These are phyloP conservation scores for Muntiacus reevesi DNA, from an alignment of 2,113 vertebrate genomes.

Conservation along the genomic window DNA sequence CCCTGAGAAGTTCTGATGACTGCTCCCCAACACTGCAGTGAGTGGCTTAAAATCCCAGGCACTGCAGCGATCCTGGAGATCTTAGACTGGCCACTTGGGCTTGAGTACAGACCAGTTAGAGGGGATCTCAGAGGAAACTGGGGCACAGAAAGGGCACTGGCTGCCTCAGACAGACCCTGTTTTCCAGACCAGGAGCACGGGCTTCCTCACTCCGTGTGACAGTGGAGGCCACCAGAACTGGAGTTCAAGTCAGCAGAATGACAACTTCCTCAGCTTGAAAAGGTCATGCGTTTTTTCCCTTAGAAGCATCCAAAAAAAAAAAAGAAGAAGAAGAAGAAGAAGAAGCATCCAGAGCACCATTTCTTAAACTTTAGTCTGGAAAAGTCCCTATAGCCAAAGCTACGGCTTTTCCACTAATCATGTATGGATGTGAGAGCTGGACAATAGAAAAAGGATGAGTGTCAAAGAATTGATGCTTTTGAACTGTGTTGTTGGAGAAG, in stretches of 20 bases:
- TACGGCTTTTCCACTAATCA: neutral
- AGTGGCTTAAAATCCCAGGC: neutral
- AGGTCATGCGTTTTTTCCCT: neutral
- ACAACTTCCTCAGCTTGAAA: neutral
- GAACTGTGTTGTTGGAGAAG: neutral
- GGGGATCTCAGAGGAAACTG: neutral
- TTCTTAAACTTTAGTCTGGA: neutral
- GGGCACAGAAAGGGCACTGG: neutral
- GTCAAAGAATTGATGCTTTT: neutral
- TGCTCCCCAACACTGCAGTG: fast-evolving
- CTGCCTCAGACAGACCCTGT: neutral
- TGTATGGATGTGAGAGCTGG: neutral
- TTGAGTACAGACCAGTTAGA: neutral
- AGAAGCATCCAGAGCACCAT: neutral
- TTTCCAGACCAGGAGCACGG: neutral
- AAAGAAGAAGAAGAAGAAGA: too few species aligned
- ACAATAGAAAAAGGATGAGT: neutral
- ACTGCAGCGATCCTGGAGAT: fast-evolving
- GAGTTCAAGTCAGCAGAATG: neutral
- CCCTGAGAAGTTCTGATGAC: fast-evolving
- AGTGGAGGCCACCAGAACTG: neutral
- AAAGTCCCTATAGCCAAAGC: neutral
- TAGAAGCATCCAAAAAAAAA: neutral
- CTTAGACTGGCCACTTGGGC: neutral
- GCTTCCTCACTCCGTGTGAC: neutral